Conservation (phyloP, 2,888 invertebrate species). For the Rotaria macrura region DNA sequence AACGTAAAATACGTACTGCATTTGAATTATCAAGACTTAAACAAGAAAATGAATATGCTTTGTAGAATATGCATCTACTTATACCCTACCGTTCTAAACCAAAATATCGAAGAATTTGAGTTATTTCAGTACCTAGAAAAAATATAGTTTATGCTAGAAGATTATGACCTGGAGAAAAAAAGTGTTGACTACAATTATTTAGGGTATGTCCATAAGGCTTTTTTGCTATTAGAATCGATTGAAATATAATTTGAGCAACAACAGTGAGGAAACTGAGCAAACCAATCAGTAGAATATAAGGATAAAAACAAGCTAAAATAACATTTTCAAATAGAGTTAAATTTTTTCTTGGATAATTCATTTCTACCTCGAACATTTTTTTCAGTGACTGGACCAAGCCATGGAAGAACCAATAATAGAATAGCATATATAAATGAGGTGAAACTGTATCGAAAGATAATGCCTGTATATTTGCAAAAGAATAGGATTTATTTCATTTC, state of each 20-base stretch:
- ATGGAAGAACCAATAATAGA: neutral
- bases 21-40: neutral
- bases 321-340: neutral
- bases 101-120: neutral
- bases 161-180: neutral
- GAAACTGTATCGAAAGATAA: neutral
- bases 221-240: conserved; percentile 28
- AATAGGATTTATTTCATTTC: neutral
- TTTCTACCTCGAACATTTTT: neutral
- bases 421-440: neutral
- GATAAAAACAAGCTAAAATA: conserved; percentile 39
- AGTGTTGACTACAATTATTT: conserved; percentile 27
- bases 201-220: conserved; percentile 33
- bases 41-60: neutral
- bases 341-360: neutral
- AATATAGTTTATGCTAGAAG: too few relatives aligned
- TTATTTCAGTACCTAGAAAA: neutral
- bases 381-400: neutral
- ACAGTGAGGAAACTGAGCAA: conserved; percentile 39
- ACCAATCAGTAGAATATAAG: conserved; percentile 39
- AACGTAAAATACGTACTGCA: neutral
- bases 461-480: neutral
- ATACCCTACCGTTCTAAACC: conserved; percentile 11
- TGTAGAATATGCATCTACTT: neutral
- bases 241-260: conserved; percentile 39